phyloP scores from a whole-genome alignment of 2,113 vertebrate species.

The Lontra canadensis region DNA sequence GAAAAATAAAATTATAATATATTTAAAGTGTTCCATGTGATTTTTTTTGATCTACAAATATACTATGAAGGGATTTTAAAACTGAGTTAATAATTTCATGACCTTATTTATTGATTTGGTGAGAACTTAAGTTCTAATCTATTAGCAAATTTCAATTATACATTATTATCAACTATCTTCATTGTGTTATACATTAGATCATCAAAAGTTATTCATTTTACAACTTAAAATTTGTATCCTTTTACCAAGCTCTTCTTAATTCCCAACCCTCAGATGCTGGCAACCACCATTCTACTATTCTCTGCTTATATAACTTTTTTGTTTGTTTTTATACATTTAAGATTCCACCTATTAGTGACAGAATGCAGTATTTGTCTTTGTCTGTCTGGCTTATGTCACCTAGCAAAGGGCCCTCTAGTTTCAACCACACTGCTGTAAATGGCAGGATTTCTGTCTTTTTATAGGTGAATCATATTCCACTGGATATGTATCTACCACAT shows the following conservation, averaged over 20 bases:
- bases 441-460: neutral
- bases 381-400: neutral
- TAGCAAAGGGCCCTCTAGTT: neutral
- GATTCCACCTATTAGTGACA: neutral
- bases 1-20: neutral
- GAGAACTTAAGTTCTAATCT: neutral
- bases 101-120: neutral
- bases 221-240: neutral
- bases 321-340: neutral
- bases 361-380: neutral
- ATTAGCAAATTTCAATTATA: neutral
- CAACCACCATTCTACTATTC: neutral
- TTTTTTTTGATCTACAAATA: neutral
- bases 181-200: neutral
- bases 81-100: neutral
- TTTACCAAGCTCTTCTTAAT: neutral
- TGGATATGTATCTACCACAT: neutral
- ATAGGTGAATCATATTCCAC: neutral
- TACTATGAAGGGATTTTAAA: neutral
- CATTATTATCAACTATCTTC: neutral
- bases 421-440: neutral
- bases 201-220: neutral
- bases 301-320: neutral
- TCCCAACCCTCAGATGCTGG: neutral
- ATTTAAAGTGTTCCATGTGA: neutral